Base-by-base conservation (phyloP, 1,140 invertebrate genomes). In the Planococcus citri region DNA sequence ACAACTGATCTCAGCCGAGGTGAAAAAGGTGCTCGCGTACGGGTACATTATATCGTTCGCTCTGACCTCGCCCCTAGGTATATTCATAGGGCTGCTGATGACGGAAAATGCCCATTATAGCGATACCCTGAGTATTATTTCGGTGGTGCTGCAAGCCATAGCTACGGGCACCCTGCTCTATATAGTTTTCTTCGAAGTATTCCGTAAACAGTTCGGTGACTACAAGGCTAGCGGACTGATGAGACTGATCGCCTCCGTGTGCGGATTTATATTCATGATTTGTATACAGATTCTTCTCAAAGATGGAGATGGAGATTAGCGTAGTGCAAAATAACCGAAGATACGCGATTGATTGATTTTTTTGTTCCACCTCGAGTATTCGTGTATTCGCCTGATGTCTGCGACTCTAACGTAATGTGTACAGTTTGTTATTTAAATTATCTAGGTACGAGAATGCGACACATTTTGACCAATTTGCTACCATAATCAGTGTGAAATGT, bases 51-150 rank as follows among this genome's bases (percentile, higher is more conserved):
- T 82, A 38, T 76, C 78, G 4, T 83, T 83, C 72, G 80, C 80
- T 8, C 73, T 83, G 8, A 78, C 83, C 0, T 82, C 83, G 68
- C 82, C 83, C 0, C 27, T 83, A 8, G 83, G 83, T 10, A 81
- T 84, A 29, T 79, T 78, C 8, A 83, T 88, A 57, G 89, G 88
- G 58, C 81, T 89, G 72, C 70, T 84, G 1, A 77, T 87, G 3
- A 64, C 67, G n/a, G 24, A 24, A 10, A 61, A 20, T 25, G n/a
- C 57, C n/a, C 20, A 64, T 8, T 71, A 58, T 6, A 68, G 68
- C 33, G 33, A 68, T 4, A 41, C 33, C 0, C 60, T 72, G 27
- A 68, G 57, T 20, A 9, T 74, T 12, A 51, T 73, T 14, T 74
- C 74, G 0, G 73, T 75, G 10, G 12, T 79, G 12, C 74, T 80